Base-by-base conservation (phyloP, 2,888 invertebrate genomes). In the Drosophila mulleri region DNA sequence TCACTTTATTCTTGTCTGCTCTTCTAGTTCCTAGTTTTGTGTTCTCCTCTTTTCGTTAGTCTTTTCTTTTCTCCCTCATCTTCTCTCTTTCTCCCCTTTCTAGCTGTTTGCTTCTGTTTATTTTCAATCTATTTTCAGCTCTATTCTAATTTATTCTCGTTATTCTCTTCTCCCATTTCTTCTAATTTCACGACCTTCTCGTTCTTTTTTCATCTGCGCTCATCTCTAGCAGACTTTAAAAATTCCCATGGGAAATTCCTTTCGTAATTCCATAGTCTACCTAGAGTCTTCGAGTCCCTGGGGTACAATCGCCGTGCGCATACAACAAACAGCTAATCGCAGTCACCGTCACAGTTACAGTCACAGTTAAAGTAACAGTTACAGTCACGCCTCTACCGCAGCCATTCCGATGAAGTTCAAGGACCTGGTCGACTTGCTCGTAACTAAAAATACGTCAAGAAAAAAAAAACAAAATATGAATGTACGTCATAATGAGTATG, bases 401-500 rank as follows among this genome's bases (percentile, higher is more conserved):
- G 14, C 42, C 56, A 32, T 56, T 18, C 18, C 74, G 26, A 62
- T 58, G 69, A 77, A 83, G 84, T 83, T 86, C 82, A 86, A 78
- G 78, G 72, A 86, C 82, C 84, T 69, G 54, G 32, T 62, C 56
- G 64, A 62, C 35, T 60, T 57, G 57, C 35, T 61, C 57, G 54
- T 58, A 77, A 81, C 73, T 74, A 74, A 80, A 88, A 88, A 71
- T 77, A 80, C 68, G 57, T 69, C 65, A 63, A 52, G 63, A 37
- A 6, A 18, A 14, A 50, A 20, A 32, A 18, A 4, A 37, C 2
- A 3, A 35, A 14, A 32, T 50, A 50, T 50, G 75, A 72, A 75
- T 85, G 72, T 80, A 85, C 73, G 62, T 86, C 73, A 70, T 83
- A 88, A 88, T 83, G 83, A 82, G 73, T 80, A 67, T 80, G 71